Evolutionary conservation across 2,888 invertebrate genomes (phyloP).

Genomic region (Onthophagus sagittarius): DNA sequence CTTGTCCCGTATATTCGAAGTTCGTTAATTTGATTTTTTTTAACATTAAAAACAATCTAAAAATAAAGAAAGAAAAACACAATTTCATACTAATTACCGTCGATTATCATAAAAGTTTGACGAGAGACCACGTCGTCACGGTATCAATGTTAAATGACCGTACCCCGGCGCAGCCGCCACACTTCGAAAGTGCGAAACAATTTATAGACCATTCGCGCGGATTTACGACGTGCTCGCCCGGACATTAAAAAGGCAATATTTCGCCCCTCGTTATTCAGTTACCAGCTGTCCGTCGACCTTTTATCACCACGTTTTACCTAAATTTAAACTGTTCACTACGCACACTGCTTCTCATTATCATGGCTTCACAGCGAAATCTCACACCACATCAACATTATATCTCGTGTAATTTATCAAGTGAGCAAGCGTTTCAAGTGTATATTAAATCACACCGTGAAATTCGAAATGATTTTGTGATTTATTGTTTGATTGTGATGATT

Average conservation of each 20-base stretch:
- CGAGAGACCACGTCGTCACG: background rate
- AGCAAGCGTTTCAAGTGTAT: too few relatives aligned
- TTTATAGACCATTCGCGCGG: slow-evolving; percentile 9
- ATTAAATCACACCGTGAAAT: too few relatives aligned
- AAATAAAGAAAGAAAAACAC: background rate
- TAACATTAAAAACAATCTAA: background rate
- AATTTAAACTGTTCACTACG: background rate
- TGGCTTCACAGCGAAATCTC: too few relatives aligned
- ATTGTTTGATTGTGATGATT: too few relatives aligned
- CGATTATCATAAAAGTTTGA: slow-evolving; percentile 6
- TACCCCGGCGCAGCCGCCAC: background rate
- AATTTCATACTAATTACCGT: background rate
- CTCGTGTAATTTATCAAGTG: too few relatives aligned
- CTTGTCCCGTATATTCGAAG: too few relatives aligned
- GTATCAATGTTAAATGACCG: slow-evolving; percentile 1
- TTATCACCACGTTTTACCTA: background rate
- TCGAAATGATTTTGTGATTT: too few relatives aligned
- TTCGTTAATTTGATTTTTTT: background rate
- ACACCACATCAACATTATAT: too few relatives aligned
- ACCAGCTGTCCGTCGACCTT: background rate
- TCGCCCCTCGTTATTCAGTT: slow-evolving; percentile 1
- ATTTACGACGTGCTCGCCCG: slow-evolving; percentile 9
- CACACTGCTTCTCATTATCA: too few relatives aligned
- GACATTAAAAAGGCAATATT: slow-evolving; percentile 2
- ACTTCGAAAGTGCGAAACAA: background rate